phyloP scores from a whole-genome alignment of 2,113 vertebrate species.

The Hydropotes inermis region DNA sequence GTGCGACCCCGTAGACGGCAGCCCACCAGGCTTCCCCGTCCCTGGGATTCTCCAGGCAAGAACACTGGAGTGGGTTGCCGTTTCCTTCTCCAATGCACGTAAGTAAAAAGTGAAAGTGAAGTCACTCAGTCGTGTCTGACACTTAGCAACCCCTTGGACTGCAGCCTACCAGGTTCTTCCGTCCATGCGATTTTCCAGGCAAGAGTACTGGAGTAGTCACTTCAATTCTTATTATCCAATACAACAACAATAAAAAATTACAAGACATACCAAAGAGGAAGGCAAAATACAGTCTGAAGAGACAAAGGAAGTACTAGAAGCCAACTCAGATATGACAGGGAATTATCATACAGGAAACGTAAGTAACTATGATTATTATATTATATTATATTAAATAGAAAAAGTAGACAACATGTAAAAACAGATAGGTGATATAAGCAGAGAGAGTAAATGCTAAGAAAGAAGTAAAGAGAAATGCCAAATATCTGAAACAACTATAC shows the following conservation, averaged over 20 bases:
- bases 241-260: not conserved
- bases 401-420: not conserved
- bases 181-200: no score
- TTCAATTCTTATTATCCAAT: not conserved
- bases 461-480: not conserved
- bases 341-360: not conserved
- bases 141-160: no score
- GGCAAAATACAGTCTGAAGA: not conserved
- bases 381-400: not conserved
- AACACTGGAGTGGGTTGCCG: no score
- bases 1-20: no score
- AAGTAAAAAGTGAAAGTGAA: no score
- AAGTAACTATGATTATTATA: not conserved
- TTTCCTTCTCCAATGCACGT: no score
- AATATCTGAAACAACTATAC: not conserved
- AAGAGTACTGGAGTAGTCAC: not conserved
- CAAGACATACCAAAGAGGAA: not conserved
- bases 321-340: not conserved
- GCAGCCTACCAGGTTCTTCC: no score
- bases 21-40: no score
- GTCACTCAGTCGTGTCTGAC: no score
- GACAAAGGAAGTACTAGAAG: not conserved
- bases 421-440: not conserved
- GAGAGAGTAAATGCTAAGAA: not conserved
- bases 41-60: no score